A percentile compares a stretch with the other conserved stretches of the same genome.
phyloP scores from a whole-genome alignment of 2,113 vertebrate genomes.

The Nannospalax galili region DNA sequence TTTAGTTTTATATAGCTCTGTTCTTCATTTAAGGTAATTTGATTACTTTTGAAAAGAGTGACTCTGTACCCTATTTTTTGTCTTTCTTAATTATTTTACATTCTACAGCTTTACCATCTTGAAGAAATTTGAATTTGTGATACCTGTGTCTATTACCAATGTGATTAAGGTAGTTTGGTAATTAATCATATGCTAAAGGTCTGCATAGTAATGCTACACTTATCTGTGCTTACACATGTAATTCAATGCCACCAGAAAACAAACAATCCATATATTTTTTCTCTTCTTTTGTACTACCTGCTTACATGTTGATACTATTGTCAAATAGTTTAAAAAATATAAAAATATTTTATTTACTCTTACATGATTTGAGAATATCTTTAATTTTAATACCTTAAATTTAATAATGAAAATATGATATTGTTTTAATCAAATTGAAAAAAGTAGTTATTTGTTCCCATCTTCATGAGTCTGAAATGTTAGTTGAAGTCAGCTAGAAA shows the following conservation, averaged over 20 bases:
- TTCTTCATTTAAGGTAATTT: conserved; percentile 44
- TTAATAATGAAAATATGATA: conserved; percentile 48
- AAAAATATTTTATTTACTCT: neutral
- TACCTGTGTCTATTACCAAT: neutral
- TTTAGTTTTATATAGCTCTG: neutral
- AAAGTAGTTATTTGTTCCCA: neutral
- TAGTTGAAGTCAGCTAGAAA: neutral
- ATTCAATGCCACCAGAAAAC: neutral
- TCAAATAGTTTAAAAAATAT: neutral
- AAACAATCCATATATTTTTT: neutral
- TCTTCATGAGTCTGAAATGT: conserved; percentile 6
- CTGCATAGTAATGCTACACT: neutral
- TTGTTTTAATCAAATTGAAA: neutral
- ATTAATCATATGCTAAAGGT: conserved; percentile 1
- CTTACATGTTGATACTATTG: neutral
- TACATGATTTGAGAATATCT: conserved; percentile 12
- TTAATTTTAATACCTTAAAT: conserved; percentile 33
- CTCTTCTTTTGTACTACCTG: neutral
- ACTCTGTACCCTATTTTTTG: neutral
- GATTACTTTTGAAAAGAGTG: conserved; percentile 10
- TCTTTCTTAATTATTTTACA: neutral
- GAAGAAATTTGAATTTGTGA: conserved; percentile 30
- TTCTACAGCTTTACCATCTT: conserved; percentile 2
- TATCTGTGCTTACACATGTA: neutral
- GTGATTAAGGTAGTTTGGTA: conserved; percentile 4